Evolutionary conservation across 2,888 invertebrate genomes (phyloP).

Genomic region (Lepidochitona cinerea): DNA sequence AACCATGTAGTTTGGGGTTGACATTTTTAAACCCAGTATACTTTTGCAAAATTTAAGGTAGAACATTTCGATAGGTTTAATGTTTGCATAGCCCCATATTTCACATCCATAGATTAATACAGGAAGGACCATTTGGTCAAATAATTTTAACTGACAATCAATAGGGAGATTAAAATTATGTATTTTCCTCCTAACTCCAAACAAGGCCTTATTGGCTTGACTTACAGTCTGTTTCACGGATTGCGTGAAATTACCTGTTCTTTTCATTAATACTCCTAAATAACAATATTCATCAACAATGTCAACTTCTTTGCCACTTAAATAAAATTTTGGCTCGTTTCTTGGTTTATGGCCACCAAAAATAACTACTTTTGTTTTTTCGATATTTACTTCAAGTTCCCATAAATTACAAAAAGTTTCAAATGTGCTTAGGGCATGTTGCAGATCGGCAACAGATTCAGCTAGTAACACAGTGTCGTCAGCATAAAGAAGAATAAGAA

Average conservation of each 20-base stretch:
- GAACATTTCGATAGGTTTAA: slow-evolving; percentile 4
- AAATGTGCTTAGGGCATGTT: slow-evolving; percentile 4
- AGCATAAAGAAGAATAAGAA: slow-evolving; percentile 7
- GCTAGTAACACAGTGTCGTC: slow-evolving; percentile 4
- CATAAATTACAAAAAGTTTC: slow-evolving; percentile 8
- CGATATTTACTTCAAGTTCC: slow-evolving; percentile 10
- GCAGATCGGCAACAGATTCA: slow-evolving; percentile 7
- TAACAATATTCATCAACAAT: too few relatives aligned
- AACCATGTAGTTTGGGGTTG: slow-evolving; percentile 15
- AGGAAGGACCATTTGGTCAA: slow-evolving; percentile 6
- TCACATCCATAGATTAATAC: slow-evolving; percentile 17
- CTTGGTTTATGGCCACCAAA: slow-evolving; percentile 6
- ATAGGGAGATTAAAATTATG: slow-evolving; percentile 6
- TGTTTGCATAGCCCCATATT: too few relatives aligned
- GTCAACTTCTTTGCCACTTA: neutral
- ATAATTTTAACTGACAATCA: slow-evolving; percentile 3
- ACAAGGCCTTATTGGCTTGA: slow-evolving; percentile 3
- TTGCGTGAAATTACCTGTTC: too few relatives aligned
- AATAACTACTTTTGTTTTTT: slow-evolving; percentile 13
- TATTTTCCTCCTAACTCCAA: neutral
- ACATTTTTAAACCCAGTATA: slow-evolving; percentile 8
- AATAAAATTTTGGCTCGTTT: neutral
- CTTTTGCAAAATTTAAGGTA: slow-evolving; percentile 17
- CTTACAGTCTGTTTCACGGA: too few relatives aligned
- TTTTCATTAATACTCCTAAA: too few relatives aligned